Percentiles rank a stretch among this genome's conserved stretches.
Evolutionary conservation across 1,140 invertebrate genomes (phyloP).

Genomic region (Adoxophyes honmai): DNA sequence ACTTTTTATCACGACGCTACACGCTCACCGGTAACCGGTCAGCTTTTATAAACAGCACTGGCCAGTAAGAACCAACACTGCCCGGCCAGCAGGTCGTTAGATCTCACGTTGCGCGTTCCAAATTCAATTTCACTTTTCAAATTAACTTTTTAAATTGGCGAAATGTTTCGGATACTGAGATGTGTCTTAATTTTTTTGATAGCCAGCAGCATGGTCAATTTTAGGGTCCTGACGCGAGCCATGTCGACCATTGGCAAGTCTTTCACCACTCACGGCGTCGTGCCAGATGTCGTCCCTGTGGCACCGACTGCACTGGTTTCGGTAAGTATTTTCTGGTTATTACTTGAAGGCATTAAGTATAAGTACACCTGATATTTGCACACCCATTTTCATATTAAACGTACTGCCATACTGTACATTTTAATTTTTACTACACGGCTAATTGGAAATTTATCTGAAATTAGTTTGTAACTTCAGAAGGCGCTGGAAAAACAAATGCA

Average conservation of each 20-base stretch:
- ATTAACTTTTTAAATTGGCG: constrained; percentile 14
- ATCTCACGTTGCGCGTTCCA: neutral
- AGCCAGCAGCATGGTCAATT: constrained; percentile 69
- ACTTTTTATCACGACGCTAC: constrained; percentile 8
- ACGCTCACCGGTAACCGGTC: constrained; percentile 1
- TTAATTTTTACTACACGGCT: no score
- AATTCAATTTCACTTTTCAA: constrained; percentile 3
- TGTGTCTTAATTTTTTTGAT: constrained; percentile 62
- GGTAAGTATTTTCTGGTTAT: constrained; percentile 20
- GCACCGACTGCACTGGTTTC: constrained; percentile 42
- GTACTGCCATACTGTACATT: no score
- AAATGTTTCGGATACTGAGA: constrained; percentile 49
- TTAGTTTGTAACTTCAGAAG: no score
- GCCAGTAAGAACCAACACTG: neutral
- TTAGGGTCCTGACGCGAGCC: constrained; percentile 63
- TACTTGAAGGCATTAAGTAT: no score
- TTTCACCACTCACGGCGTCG: constrained; percentile 52
- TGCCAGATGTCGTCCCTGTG: constrained; percentile 62
- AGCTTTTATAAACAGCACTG: constrained; percentile 3
- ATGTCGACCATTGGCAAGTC: constrained; percentile 65
- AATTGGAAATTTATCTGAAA: no score
- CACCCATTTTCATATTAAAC: no score
- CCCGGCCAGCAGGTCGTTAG: neutral
- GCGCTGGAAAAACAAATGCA: no score
- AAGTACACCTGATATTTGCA: no score